Base-by-base conservation (phyloP, 2,113 vertebrate species). In the Vombatus ursinus region DNA sequence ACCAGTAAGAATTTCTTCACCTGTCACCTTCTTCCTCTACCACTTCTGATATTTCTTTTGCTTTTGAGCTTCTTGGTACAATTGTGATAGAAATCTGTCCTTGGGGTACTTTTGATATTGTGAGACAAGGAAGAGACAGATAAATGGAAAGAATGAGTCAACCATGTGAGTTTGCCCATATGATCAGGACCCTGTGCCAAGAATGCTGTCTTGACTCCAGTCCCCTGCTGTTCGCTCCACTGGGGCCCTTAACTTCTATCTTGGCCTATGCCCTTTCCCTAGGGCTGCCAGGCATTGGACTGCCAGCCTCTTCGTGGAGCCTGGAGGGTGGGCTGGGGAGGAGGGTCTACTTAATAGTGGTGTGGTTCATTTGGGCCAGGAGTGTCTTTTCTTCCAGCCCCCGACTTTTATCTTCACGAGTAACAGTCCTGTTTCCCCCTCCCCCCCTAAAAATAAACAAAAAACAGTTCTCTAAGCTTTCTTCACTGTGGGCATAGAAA, bases 1-100 rank as follows among this genome's bases (percentile, higher is more conserved):
- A 49, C 28, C 89, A 0, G 11, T 89, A 0, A 28, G 1, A 14
- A 84, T 0, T 77, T 19, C 37, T 77, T 44, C 0, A 0, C n/a
- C 57, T 51, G 47, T 96, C 91, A 96, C n/a, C 24, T 54, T 92
- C 24, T 51, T 52, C 24, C 95, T 77, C 0, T 52, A 0, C 24
- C 16, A 3, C 3, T 51, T 52, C n/a, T 19, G 10, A n/a, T 0
- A 10, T 84, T n/a, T 44, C 4, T 8, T 16, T 0, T 47, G 8
- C 48, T 50, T 91, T 24, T 11, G 50, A 26, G 10, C 0, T 0
- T 51, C n/a, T 77, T 11, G 2, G 37, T 12, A 48, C 22, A 8
- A 77, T 37, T 68, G 61, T 68, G 12, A 68, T 1, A 77, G 68
- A 44, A 77, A 77, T 77, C 37, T 77, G 68, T 37, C 37, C 37